Evolutionary conservation across 2,113 vertebrate species (phyloP), one percentile per base, ranked within the genome.

Genomic region (Pitta sordida): DNA sequence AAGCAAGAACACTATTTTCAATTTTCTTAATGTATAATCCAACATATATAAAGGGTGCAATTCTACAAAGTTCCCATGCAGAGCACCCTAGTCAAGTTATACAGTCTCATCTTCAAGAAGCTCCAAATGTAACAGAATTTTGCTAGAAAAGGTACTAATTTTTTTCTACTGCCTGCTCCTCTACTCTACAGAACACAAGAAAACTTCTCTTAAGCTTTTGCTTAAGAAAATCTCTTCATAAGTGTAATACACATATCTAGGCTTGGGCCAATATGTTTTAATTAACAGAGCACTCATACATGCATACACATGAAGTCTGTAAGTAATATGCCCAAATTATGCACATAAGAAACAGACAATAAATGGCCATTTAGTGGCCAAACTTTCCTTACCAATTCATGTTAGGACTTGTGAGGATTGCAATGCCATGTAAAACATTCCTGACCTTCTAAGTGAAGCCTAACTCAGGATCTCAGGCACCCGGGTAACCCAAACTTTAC

Each of bases 1-100:
- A 93, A 91, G 82, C 77, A 65, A 58, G 36, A 91, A 73, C 15
- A 37, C 22, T 93, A 76, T 85, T 92, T 94, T 90, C 91, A 80
- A 65, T 91, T 76, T 76, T 16, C 51, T 76, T 94, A 67, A 87
- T 95, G 59, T 92, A 92, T 95, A 92, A 96, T 96, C 93, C 86
- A 96, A 77, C 36, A 91, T 26, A n/a, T 37, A 71, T 29, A 84
- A 79, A 89, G 41, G 13, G 41, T 58, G 9, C 20, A 79, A 46
- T 71, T 91, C 74, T 55, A 37, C 32, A 63, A 68, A 64, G 74
- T 73, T 87, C 29, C 65, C 65, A 69, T 52, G 34, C 58, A 69
- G 64, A 78, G 27, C 46, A 65, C 21, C 16, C 32, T 43, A 62
- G 37, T 3, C 5, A 10, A 44, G 8, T 37, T 53, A 30, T 27